Conservation (phyloP, 2,113 vertebrate genomes). For the Colaptes auratus region DNA sequence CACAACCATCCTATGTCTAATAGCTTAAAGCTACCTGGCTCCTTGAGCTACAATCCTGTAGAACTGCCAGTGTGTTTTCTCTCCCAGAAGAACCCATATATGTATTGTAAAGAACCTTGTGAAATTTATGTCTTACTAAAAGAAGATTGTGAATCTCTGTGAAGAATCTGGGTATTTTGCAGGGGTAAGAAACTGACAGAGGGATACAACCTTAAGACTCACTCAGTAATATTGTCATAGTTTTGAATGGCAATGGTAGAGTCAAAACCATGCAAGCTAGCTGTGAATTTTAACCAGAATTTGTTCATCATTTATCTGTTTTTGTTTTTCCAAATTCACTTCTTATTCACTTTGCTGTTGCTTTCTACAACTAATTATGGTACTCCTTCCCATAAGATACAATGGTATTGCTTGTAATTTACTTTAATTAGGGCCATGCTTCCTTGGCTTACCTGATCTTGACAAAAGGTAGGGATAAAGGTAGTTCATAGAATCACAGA, state of each 20-base stretch:
- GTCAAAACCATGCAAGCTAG: neutral
- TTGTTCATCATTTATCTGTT: neutral
- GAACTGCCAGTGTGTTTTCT: neutral
- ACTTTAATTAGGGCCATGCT: neutral
- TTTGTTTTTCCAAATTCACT: neutral
- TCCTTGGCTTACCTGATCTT: neutral
- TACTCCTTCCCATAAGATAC: neutral
- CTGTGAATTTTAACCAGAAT: neutral
- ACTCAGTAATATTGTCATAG: neutral
- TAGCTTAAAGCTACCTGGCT: neutral
- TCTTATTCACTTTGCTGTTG: neutral
- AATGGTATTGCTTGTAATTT: neutral
- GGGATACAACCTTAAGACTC: neutral
- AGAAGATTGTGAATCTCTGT: neutral
- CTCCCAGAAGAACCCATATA: neutral
- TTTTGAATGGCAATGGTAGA: neutral
- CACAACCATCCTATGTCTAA: neutral
- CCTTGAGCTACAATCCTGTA: neutral
- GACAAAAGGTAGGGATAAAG: neutral
- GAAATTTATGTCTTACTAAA: neutral
- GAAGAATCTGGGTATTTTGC: neutral
- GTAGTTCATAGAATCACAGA: neutral
- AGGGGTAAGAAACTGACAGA: neutral
- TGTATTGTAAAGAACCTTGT: neutral
- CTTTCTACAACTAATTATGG: neutral